Conservation (phyloP, 1,140 invertebrate genomes). For the Platyura marginata region DNA sequence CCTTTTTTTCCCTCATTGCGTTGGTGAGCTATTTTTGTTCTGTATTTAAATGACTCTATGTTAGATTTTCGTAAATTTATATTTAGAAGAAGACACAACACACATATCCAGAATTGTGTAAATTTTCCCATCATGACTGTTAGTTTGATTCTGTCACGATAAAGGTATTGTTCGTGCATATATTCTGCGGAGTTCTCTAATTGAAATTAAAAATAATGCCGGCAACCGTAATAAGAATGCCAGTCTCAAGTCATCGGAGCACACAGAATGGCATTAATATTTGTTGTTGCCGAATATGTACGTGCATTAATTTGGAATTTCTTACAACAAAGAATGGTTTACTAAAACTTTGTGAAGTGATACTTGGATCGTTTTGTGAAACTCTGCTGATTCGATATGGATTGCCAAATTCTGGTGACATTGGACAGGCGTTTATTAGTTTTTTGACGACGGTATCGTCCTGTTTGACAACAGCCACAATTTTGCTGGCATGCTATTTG, state of each 20-base stretch:
- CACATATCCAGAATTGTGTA: too few species aligned
- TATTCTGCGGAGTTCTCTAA: too few species aligned
- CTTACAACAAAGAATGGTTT: conserved; percentile 45
- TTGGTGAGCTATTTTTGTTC: too few species aligned
- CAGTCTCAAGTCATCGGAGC: background rate
- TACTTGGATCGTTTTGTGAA: conserved; percentile 55
- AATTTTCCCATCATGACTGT: too few species aligned
- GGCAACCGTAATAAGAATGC: background rate
- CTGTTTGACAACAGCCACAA: conserved; percentile 48
- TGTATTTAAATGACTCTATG: too few species aligned
- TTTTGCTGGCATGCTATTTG: conserved; percentile 53
- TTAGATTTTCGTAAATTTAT: too few species aligned
- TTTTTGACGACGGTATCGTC: conserved; percentile 56
- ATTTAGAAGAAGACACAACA: too few species aligned
- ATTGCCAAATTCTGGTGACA: conserved; percentile 37
- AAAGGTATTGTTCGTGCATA: too few species aligned
- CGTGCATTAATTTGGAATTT: conserved; percentile 58
- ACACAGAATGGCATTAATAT: conserved; percentile 30
- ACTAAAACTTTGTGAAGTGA: conserved; percentile 53
- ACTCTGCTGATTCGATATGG: conserved; percentile 57
- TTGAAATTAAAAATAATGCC: background rate
- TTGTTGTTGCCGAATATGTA: conserved; percentile 53
- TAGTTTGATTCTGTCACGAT: too few species aligned
- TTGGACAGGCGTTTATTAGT: conserved; percentile 51
- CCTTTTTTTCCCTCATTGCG: too few species aligned